phyloP scores from a whole-genome alignment of 2,113 vertebrate species.

The Heptranchias perlo region DNA sequence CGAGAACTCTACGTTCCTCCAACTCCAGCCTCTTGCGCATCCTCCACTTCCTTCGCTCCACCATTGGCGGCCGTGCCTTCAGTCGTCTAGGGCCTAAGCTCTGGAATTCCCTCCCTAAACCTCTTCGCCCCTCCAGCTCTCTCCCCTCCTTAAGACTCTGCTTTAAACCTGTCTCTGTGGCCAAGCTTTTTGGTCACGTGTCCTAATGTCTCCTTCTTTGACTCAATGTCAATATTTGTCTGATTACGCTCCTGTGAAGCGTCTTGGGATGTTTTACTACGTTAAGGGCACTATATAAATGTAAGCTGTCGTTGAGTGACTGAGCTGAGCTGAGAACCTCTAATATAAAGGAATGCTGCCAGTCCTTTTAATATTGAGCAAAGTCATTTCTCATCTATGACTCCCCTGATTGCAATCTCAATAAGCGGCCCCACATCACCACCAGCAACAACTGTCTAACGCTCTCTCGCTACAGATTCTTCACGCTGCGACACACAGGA shows the following conservation, averaged over 20 bases:
- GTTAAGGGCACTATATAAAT: background rate
- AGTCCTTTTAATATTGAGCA: background rate
- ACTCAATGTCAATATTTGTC: no score
- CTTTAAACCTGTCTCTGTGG: no score
- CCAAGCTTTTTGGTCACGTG: no score
- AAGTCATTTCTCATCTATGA: background rate
- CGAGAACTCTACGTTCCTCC: background rate
- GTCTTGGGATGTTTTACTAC: no score
- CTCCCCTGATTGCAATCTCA: background rate
- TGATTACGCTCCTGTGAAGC: no score
- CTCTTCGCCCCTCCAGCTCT: background rate
- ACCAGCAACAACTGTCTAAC: background rate
- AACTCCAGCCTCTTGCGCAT: background rate
- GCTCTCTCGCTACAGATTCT: background rate
- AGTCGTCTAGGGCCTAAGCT: background rate
- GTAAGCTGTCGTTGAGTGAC: background rate
- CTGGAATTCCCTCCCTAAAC: background rate
- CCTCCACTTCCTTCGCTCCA: background rate
- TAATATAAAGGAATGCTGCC: background rate
- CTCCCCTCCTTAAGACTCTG: background rate
- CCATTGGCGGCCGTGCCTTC: background rate
- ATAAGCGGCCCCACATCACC: background rate
- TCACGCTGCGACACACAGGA: background rate
- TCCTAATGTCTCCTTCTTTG: no score
- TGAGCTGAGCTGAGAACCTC: no score